A percentile compares a stretch with the other conserved stretches of the same genome.
These are phyloP conservation scores for Dryobotodes eremita DNA, from an alignment of 2,888 invertebrate genomes.

Conservation along the genomic window DNA sequence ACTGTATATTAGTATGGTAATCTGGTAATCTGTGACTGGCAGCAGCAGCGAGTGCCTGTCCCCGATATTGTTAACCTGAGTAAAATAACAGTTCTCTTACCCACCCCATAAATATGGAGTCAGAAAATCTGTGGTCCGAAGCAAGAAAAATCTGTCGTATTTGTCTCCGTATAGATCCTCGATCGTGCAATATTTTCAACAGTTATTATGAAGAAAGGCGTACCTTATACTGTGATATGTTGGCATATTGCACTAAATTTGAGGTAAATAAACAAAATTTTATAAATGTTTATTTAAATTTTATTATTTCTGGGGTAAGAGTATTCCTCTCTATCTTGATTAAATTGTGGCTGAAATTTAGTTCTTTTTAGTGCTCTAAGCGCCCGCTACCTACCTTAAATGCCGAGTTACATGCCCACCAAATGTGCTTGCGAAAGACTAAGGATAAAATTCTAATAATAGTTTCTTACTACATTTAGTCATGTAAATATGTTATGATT, in stretches of 20 bases:
- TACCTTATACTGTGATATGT: constrained; percentile 82
- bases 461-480: background rate
- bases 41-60: background rate
- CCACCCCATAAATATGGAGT: constrained; percentile 20
- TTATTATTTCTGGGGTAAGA: background rate
- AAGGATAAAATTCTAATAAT: background rate
- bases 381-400: no score
- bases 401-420: no score
- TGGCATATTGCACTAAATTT: constrained; percentile 82
- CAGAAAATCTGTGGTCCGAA: constrained; percentile 71
- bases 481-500: background rate
- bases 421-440: no score
- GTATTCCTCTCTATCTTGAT: no score
- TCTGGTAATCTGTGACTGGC: background rate
- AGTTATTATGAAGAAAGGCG: constrained; percentile 80
- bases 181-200: constrained; percentile 81
- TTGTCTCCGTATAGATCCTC: constrained; percentile 79
- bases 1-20: background rate
- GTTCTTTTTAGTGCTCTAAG: background rate
- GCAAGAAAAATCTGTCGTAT: constrained; percentile 83
- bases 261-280: constrained; percentile 72
- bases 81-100: background rate
- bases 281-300: background rate
- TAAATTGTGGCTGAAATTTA: background rate
- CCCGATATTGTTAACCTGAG: background rate